Evolutionary conservation across 2,113 vertebrate species (phyloP), one percentile per base, ranked within the genome.

Genomic region (Illadopsis cleaveri): DNA sequence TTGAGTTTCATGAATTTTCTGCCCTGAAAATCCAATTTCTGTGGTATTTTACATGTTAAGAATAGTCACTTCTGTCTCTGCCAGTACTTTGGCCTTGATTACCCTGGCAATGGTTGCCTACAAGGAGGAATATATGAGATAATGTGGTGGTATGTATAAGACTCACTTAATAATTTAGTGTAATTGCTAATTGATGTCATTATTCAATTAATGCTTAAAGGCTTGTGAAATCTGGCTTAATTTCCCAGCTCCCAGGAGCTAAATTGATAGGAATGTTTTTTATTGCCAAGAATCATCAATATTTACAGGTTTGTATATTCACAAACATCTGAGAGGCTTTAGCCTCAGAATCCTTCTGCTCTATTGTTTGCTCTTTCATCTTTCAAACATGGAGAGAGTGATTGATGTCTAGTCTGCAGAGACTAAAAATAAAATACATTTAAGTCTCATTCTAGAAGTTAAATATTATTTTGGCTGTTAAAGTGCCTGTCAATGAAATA

Each of bases 161-260:
- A 44, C 11, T 93, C 64, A 37, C 58, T 95, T 96, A 92, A 91
- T 95, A 83, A 96, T 94, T 89, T 75, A 92, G 79, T 82, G 45
- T 7, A 94, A 96, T 83, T 96, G 48, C 53, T 96, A 97, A 95
- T 84, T 96, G 82, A 94, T 90, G 50, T 97, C 85, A 95, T 64
- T 90, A 97, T 89, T 97, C 53, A 92, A 69, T 93, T 96, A 96
- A 96, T 88, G 94, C 61, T 93, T 83, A 50, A 84, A 84, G 28
- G 33, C 69, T 96, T 93, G 45, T 88, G 50, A 94, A 96, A 69
- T 53, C 56, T 94, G 47, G 40, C 87, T 82, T 90, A 93, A 95
- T 96, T 96, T 97, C 30, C 50, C 60, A 83, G 65, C 72, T 92
- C 40, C 45, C 28, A 62, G 65, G 20, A 93, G 40, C 66, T 89